Evolutionary conservation across 2,888 invertebrate genomes (phyloP).

Genomic region (Polydrusus tereticollis): DNA sequence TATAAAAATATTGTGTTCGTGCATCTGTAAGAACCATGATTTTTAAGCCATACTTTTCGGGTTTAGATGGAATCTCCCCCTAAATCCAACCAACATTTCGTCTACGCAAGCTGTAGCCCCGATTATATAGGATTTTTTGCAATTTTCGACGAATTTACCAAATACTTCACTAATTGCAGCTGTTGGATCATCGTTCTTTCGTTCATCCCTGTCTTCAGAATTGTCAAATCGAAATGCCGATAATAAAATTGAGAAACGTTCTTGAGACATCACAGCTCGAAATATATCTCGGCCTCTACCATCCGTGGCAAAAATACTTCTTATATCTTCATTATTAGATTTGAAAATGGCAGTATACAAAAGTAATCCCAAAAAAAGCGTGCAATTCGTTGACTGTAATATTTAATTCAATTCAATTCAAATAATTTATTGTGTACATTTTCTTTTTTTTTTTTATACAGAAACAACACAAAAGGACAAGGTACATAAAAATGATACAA

Average conservation of each 20-base stretch:
- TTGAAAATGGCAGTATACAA: neutral
- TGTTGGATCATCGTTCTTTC: neutral
- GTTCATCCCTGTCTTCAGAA: neutral
- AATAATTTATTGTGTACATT: too few relatives aligned
- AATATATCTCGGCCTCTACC: neutral
- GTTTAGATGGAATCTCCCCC: slow-evolving; percentile 36
- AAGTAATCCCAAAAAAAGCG: neutral
- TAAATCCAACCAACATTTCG: slow-evolving; percentile 36
- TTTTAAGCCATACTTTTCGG: slow-evolving; percentile 33
- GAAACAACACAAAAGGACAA: too few relatives aligned
- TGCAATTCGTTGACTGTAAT: too few relatives aligned
- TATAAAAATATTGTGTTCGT: slow-evolving; percentile 14
- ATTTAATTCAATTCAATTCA: too few relatives aligned
- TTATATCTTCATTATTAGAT: neutral
- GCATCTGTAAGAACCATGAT: slow-evolving; percentile 36
- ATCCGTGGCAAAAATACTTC: neutral
- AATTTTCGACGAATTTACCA: slow-evolving; percentile 5
- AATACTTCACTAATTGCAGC: slow-evolving; percentile 13
- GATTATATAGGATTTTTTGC: slow-evolving; percentile 6
- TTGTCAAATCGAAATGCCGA: neutral
- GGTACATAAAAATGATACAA: too few relatives aligned
- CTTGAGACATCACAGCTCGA: neutral
- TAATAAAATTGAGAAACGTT: neutral
- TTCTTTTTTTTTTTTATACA: too few relatives aligned
- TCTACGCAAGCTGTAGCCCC: slow-evolving; percentile 16